Evolutionary conservation across 2,113 vertebrate genomes (phyloP).

Genomic region (Zapus hudsonius): DNA sequence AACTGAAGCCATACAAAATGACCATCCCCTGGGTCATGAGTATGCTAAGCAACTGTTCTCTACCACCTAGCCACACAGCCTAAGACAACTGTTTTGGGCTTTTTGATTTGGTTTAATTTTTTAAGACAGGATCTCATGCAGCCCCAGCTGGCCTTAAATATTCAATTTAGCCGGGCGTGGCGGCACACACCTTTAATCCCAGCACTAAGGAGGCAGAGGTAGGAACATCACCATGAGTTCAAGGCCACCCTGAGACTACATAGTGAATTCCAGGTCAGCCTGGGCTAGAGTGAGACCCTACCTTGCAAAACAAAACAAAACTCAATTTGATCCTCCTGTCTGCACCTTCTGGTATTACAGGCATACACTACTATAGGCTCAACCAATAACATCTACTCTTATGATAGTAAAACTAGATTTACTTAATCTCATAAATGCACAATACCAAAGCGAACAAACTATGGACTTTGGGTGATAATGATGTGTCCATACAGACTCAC

Average conservation of each 20-base stretch:
- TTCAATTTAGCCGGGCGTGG: no score
- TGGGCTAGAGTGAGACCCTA: no score
- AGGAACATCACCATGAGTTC: no score
- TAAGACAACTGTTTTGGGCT: background rate
- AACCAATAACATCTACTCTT: background rate
- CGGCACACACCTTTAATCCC: no score
- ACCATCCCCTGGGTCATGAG: background rate
- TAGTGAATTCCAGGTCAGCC: no score
- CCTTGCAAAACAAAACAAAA: no score
- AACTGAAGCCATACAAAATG: background rate
- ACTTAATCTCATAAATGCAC: background rate
- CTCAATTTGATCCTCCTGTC: no score
- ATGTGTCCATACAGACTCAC: no score
- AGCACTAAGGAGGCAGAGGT: no score
- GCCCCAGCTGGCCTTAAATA: background rate
- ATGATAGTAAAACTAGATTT: background rate
- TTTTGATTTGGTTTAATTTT: background rate
- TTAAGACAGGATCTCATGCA: background rate
- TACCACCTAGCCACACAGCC: background rate
- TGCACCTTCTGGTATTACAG: background rate
- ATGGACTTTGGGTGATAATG: no score
- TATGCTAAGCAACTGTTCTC: background rate
- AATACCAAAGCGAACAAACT: background rate
- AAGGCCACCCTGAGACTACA: no score
- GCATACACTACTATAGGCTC: background rate